phyloP scores from a whole-genome alignment of 2,888 invertebrate genomes.

The Lochmaea capreae region DNA sequence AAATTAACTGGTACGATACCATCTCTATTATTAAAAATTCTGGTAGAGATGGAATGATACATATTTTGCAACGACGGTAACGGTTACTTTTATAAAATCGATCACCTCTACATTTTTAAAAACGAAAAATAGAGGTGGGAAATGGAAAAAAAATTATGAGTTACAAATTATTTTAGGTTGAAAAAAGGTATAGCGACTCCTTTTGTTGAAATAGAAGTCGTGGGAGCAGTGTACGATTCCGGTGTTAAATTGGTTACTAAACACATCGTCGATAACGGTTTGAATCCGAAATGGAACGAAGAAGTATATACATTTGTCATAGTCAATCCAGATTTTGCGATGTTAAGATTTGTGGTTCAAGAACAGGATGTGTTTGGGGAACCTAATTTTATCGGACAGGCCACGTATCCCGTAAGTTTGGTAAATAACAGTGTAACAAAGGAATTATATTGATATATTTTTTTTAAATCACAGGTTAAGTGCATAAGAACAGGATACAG shows the following conservation, averaged over 20 bases:
- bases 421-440: not conserved
- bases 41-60: not conserved
- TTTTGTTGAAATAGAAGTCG: constrained; percentile 90
- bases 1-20: not conserved
- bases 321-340: constrained; percentile 83
- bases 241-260: constrained; percentile 88
- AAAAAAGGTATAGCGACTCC: constrained; percentile 89
- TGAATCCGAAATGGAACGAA: constrained; percentile 94
- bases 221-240: constrained; percentile 88
- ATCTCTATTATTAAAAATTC: not conserved
- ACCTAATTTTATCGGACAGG: constrained; percentile 96
- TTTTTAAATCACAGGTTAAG: constrained; percentile 67
- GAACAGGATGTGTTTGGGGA: constrained; percentile 99
- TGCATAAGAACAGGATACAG: constrained; percentile 89
- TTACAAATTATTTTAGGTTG: constrained; percentile 60
- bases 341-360: constrained; percentile 88
- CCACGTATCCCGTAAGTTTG: constrained; percentile 86
- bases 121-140: not conserved
- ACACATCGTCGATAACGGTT: constrained; percentile 83
- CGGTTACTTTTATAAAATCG: not conserved
- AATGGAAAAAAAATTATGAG: not conserved
- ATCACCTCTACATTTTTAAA: not conserved
- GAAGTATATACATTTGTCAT: constrained; percentile 82
- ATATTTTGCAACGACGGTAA: not conserved
- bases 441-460: constrained; percentile 37